Conservation (phyloP, 2,888 invertebrate species). For the Pyrocoelia pectoralis region DNA sequence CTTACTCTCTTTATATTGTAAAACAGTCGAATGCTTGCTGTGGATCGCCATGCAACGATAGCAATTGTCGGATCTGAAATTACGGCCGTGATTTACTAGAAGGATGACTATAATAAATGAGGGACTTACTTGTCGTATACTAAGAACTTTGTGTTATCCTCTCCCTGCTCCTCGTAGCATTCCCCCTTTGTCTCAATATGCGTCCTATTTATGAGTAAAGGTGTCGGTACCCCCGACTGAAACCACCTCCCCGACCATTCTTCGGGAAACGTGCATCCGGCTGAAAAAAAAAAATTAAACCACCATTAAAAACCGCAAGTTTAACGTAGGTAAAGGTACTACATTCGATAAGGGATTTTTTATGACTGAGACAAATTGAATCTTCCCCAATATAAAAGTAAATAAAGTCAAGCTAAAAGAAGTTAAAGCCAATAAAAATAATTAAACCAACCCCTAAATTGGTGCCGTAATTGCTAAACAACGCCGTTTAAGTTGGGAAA, state of each 20-base stretch:
- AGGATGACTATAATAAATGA: no score
- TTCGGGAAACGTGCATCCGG: conserved; percentile 73
- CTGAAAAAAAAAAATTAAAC: conserved; percentile 54
- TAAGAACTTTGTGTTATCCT: conserved; percentile 73
- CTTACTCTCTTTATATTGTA: conserved; percentile 87
- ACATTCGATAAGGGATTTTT: background rate
- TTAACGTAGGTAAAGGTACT: background rate
- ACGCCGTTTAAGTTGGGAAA: conserved; percentile 33
- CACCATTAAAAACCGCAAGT: background rate
- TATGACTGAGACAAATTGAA: background rate
- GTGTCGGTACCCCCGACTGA: conserved; percentile 70
- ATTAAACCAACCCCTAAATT: conserved; percentile 32
- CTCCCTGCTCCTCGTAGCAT: conserved; percentile 70
- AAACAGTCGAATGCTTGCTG: conserved; percentile 76
- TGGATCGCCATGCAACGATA: conserved; percentile 80
- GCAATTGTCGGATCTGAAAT: conserved; percentile 73
- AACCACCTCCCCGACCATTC: conserved; percentile 79
- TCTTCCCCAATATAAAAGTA: conserved; percentile 20
- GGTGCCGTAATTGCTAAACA: conserved; percentile 35
- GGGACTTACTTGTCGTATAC: conserved; percentile 69
- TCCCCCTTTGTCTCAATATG: conserved; percentile 74
- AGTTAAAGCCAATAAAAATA: conserved; percentile 35
- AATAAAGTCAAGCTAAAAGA: conserved; percentile 30
- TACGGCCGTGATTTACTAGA: no score
- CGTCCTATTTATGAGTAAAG: conserved; percentile 68